Evolutionary conservation across 2,797 vertebrate species (phyloP), one percentile per base, ranked within the genome.

Genomic region (Ptychobarbus kaznakovi): DNA sequence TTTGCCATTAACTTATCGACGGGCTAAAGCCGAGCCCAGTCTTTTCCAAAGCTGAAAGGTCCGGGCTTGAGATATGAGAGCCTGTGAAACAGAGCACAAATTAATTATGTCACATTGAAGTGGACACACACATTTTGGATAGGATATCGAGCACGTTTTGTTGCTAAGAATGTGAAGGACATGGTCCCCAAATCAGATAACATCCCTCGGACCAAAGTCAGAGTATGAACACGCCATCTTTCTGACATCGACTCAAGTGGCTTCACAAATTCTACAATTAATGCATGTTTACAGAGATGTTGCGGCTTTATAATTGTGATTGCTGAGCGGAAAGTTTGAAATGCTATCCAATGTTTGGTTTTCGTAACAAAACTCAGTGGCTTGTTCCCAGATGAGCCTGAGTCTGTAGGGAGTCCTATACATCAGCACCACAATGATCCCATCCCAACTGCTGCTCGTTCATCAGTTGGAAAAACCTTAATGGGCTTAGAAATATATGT

Each of bases 1-100:
- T 87, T 90, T 95, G 94, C 92, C 95, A 96, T 97, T 97, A 97
- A 93, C 94, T 96, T 97, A 97, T 97, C 91, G 96, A 97, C 93
- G 86, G 82, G 74, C 89, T 95, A 86, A 84, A 94, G 96, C 97
- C 97, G 96, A 97, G 92, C 92, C 91, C 87, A 92, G 93, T 86
- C 89, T 96, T 96, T 93, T 94, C 88, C 79, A 61, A 86, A 92
- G 90, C 93, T 93, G 91, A 94, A 94, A 93, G 92, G 92, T 90
- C 91, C 87, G 74, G 46, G 89, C 89, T 91, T 89, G 88, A 93
- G 92, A 92, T 93, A 92, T 91, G 93, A 93, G 90, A 92, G 90
- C 90, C 92, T 80, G 74, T 16, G 89, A 92, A 93, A 80, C 56
- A 80, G n/a, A 85, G 44, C 84, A 53, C 76, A 80, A 28, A n/a